Percentiles rank a stretch among this genome's conserved stretches.
phyloP scores from a whole-genome alignment of 1,140 invertebrate species.

The Drosophila aff. region DNA sequence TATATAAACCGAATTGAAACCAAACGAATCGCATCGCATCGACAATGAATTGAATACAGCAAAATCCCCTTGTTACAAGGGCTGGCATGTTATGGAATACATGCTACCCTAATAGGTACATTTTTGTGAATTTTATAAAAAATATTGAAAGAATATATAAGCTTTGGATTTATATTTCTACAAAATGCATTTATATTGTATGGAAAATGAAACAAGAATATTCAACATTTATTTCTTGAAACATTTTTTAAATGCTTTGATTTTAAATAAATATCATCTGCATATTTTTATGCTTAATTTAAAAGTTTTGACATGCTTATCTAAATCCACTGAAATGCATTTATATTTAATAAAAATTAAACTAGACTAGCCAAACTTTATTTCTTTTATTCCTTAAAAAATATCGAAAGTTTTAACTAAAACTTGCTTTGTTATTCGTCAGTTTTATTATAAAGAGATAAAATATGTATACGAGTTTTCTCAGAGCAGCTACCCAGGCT shows the following conservation, averaged over 20 bases:
- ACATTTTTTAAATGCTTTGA: no score
- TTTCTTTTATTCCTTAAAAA: not conserved
- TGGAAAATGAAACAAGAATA: not conserved
- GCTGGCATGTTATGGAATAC: not conserved
- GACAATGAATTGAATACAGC: constrained; percentile 57
- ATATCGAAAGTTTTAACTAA: no score
- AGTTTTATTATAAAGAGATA: not conserved
- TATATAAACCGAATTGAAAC: constrained; percentile 47
- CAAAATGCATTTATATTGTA: not conserved
- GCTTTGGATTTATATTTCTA: not conserved
- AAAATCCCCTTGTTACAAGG: constrained; percentile 2
- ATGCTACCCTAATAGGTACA: not conserved
- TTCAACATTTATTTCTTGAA: not conserved
- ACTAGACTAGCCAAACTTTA: accelerated
- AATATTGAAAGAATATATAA: not conserved
- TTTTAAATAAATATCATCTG: no score
- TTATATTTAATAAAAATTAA: not conserved
- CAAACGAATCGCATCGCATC: constrained; percentile 54
- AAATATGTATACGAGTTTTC: constrained; percentile 4
- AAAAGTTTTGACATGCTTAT: no score
- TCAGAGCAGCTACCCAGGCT: constrained; percentile 5
- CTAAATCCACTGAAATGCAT: not conserved
- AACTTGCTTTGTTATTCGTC: not conserved
- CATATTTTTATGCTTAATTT: no score
- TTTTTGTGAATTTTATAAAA: no score